Evolutionary conservation across 2,888 invertebrate species (phyloP).

Genomic region (Anticlea derivata): DNA sequence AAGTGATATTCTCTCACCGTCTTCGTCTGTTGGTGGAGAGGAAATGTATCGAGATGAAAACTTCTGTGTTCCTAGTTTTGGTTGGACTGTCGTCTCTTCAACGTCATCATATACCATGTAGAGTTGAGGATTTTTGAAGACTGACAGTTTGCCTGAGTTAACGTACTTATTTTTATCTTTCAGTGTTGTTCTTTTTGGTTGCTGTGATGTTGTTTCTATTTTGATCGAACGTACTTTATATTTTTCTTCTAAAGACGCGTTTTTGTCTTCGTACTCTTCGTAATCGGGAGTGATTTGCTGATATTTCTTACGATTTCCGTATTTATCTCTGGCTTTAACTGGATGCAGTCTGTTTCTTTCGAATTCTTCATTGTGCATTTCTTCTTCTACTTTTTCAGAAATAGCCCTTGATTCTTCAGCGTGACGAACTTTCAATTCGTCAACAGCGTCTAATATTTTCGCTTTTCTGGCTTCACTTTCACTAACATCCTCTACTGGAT

Average conservation of each 20-base stretch:
- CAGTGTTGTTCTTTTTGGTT: conserved; percentile 36
- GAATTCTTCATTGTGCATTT: conserved; percentile 60
- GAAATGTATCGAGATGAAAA: conserved; percentile 47
- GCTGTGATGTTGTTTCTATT: conserved; percentile 32
- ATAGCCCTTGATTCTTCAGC: conserved; percentile 64
- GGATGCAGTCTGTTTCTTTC: conserved; percentile 24
- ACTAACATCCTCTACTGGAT: conserved; percentile 42
- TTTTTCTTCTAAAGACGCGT: conserved; percentile 51
- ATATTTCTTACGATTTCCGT: conserved; percentile 32
- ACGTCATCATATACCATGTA: conserved; percentile 58
- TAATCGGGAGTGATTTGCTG: conserved; percentile 49
- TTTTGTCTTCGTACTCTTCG: conserved; percentile 63
- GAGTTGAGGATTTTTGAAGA: conserved; percentile 66
- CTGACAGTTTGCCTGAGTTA: conserved; percentile 59
- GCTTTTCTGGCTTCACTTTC: conserved; percentile 68
- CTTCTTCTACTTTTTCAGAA: conserved; percentile 68
- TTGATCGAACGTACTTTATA: conserved; percentile 48
- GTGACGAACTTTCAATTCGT: conserved; percentile 69
- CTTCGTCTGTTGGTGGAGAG: conserved; percentile 28
- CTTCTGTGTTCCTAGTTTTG: conserved; percentile 32
- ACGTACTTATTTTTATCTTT: conserved; percentile 42
- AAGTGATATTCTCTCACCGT: conserved; percentile 62
- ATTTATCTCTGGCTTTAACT: conserved; percentile 48
- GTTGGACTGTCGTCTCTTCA: conserved; percentile 39
- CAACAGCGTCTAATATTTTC: conserved; percentile 65